Conservation (phyloP, 2,797 vertebrate species). For the Sebastolobus alascanus region DNA sequence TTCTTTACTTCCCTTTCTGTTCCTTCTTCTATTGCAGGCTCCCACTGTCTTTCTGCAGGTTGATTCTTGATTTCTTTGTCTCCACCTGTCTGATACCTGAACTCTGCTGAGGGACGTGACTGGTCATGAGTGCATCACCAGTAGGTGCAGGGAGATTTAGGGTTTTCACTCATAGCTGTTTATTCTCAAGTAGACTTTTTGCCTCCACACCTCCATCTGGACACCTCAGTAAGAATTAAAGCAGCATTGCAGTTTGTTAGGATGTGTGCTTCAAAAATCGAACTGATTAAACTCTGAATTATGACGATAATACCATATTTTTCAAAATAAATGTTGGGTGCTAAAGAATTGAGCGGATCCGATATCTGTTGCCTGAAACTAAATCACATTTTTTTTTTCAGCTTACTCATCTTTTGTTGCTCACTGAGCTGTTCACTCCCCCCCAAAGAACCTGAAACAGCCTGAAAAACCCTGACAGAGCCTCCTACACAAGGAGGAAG, state of each 20-base stretch:
- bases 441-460: slow-evolving; percentile 4
- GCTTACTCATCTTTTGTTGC: background rate
- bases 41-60: background rate
- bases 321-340: background rate
- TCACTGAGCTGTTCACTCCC: slow-evolving; percentile 2
- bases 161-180: background rate
- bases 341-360: background rate
- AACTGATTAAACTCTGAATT: background rate
- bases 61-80: background rate
- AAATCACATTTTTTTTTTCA: background rate
- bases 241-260: background rate
- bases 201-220: background rate
- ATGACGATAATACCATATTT: background rate
- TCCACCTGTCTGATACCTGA: background rate
- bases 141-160: background rate
- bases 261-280: background rate
- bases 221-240: background rate
- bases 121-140: background rate
- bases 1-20: background rate
- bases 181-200: too few relatives aligned
- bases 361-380: background rate
- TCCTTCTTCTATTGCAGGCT: background rate
- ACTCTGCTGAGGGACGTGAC: background rate
- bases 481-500: slow-evolving; percentile 9
- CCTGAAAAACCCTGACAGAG: slow-evolving; percentile 15